Evolutionary conservation across 2,113 vertebrate species (phyloP), one percentile per base, ranked within the genome.

Genomic region (Esox niger): DNA sequence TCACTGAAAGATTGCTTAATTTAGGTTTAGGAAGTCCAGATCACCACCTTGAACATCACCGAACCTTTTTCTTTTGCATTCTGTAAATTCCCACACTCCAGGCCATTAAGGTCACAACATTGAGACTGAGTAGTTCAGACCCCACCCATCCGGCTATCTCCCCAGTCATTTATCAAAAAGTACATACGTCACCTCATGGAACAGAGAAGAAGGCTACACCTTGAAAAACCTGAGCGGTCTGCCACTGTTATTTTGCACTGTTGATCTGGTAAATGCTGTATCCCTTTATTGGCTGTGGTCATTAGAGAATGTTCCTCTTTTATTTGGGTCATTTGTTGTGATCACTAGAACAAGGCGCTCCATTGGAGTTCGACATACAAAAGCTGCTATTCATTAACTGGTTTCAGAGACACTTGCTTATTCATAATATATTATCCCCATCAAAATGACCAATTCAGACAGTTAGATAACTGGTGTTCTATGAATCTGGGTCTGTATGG

Each of bases 381-480:
- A 84, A 79, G 63, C 70, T 43, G 29, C 76, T 68, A 81, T 89
- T 90, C 80, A 87, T 72, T 69, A 61, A 61, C 68, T 68, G 68
- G 66, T 82, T 80, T 88, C 80, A 78, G 72, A 35, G 64, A 70
- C 68, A 75, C 64, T 85, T 54, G 47, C 70, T 81, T 81, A 85
- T 88, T 90, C 84, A 87, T 82, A 82, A 88, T 77, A 84, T 33
- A 52, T 81, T 72, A 82, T 76, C 66, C 65, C 11, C 25, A 52
- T 62, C 66, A 88, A 79, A 88, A 78, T 77, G 81, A 52, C 71
- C 66, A 73, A 76, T 84, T 86, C 80, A 82, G 72, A 47, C 52
- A 46, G 76, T 83, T 75, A 65, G 78, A 81, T 72, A 77, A 79
- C 71, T 31, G 21, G 20, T n/a, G 21, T 77, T 30, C 66, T 62